Conservation (phyloP, 2,888 invertebrate genomes). For the Chloroclystis v-ata region DNA sequence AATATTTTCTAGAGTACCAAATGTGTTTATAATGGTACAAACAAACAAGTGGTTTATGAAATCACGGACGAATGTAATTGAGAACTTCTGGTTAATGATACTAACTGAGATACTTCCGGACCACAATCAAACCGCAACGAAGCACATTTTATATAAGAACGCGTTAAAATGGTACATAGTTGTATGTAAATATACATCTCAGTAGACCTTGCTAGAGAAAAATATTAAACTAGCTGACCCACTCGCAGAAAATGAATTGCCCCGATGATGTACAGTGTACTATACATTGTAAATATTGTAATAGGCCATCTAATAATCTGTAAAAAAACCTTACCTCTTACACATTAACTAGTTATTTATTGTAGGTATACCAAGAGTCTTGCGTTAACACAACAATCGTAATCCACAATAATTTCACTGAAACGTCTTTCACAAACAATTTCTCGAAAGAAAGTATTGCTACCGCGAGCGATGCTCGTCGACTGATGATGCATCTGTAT, state of each 20-base stretch:
- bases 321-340: no score
- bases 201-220: no score
- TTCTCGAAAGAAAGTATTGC: slow-evolving; percentile 34
- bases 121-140: slow-evolving; percentile 15
- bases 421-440: slow-evolving; percentile 5
- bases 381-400: neutral
- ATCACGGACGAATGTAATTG: slow-evolving; percentile 8
- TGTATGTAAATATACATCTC: no score
- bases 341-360: no score
- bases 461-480: slow-evolving; percentile 47
- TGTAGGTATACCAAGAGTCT: no score
- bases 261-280: no score
- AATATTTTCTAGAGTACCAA: no score
- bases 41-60: slow-evolving; percentile 7
- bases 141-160: slow-evolving; percentile 5
- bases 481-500: slow-evolving; percentile 61
- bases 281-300: no score
- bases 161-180: neutral
- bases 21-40: neutral
- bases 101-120: slow-evolving; percentile 8
- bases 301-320: no score
- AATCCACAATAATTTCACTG: neutral
- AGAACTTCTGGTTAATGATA: slow-evolving; percentile 6
- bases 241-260: no score
- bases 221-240: no score